Base-by-base conservation (phyloP, 2,888 invertebrate species). In the Pantelozetes paolii region DNA sequence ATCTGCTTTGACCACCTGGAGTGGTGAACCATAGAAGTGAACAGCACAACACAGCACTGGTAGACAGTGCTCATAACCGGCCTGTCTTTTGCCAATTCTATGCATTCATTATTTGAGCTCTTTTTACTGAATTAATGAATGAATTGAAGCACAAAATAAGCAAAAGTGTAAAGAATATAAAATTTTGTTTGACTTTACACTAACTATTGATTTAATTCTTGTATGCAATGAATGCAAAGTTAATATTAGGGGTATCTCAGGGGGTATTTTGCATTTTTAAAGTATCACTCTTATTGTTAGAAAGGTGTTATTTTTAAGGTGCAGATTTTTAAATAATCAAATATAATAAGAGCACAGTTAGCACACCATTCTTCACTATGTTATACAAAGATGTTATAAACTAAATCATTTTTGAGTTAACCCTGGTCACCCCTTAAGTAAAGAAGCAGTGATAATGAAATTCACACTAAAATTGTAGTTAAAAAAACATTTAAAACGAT, bases 41-140 rank as follows among this genome's bases (percentile, higher is more conserved):
- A n/a, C n/a, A n/a, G n/a, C n/a, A n/a, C n/a, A n/a, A n/a, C n/a
- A 48, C 9, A 40, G 18, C 40, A 42, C 32, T 40, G 23, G 13
- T 9, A 70, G 45, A 2, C 40, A 36, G 36, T 36, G 36, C n/a
- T n/a, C n/a, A n/a, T n/a, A 36, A 36, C 5, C 36, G 9, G 36
- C 36, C 36, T 36, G 64, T 64, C 36, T 64, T 13, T 9, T 13
- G 36, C 36, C 26, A 36, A 64, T 36, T n/a, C 36, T 64, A 13
- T 13, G n/a, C 32, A 42, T 67, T 67, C 15, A 42, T 67, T 42
- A 67, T 67, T 67, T 40, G 23, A 67, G 36, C 15, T 5, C 32
- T 64, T 67, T 50, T 42, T 42, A 26, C 67, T 67, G 67, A 67
- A 67, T 67, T 67, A 67, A 67, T 67, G 42, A 67, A 36, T 67